These are phyloP conservation scores for Crossoptilon crossoptilon DNA, from an alignment of 2,797 vertebrate species.

Conservation along the genomic window DNA sequence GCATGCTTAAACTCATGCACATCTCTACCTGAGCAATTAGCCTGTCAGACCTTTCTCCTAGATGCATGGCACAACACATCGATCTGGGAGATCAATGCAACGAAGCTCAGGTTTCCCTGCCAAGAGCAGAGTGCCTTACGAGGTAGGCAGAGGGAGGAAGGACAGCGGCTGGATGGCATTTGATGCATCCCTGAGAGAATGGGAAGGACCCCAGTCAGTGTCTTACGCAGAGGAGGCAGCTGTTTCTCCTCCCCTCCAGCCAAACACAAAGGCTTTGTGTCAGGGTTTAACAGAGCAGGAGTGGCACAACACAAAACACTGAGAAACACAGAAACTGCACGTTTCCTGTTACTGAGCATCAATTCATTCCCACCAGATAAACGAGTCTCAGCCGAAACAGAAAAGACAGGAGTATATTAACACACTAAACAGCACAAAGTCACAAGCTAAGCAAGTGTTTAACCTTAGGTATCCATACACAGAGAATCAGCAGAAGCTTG, in stretches of 20 bases:
- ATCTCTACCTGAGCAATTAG: neutral
- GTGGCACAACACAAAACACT: neutral
- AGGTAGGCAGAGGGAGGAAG: neutral
- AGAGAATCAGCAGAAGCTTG: neutral
- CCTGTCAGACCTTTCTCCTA: neutral
- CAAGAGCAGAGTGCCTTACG: neutral
- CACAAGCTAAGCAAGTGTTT: neutral
- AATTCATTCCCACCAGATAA: conserved; percentile 22
- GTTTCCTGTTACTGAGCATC: neutral
- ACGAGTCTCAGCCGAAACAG: neutral
- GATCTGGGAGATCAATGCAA: neutral
- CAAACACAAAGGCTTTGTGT: conserved; percentile 67
- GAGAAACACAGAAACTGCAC: conserved; percentile 12
- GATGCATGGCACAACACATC: rapidly evolving
- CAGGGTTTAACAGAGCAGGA: conserved; percentile 15
- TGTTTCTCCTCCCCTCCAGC: conserved; percentile 54
- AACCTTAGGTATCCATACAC: neutral
- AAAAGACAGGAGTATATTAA: conserved; percentile 36
- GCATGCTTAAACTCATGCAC: neutral
- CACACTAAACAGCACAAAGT: neutral
- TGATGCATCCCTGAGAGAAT: neutral
- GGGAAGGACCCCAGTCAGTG: neutral
- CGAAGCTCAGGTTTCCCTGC: neutral
- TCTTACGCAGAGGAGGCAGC: conserved; percentile 35
- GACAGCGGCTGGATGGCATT: neutral